Evolutionary conservation across 2,888 invertebrate species (phyloP).

Genomic region (Acanthopleura granulata): DNA sequence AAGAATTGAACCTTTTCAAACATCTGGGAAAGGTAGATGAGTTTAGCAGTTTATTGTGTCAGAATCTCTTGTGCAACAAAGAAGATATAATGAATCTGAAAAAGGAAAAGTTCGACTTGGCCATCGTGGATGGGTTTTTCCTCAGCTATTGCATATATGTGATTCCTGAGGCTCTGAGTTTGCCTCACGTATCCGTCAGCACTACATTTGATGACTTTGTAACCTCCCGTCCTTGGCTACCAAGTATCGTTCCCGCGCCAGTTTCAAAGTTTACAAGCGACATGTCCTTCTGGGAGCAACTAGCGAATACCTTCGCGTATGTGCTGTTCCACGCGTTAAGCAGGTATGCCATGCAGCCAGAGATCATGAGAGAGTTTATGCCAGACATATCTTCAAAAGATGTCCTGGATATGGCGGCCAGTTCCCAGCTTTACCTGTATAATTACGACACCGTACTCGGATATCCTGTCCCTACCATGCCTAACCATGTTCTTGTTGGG

Average conservation of each 20-base stretch:
- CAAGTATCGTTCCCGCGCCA: background rate
- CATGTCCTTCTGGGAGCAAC: background rate
- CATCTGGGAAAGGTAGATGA: background rate
- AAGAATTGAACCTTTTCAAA: constrained; percentile 3
- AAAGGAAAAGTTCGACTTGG: constrained; percentile 26
- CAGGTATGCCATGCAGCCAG: background rate
- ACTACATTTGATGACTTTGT: background rate
- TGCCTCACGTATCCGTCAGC: constrained; percentile 26
- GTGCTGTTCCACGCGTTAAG: background rate
- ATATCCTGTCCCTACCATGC: constrained; percentile 36
- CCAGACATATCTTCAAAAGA: constrained; percentile 33
- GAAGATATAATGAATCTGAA: background rate
- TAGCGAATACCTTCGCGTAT: background rate
- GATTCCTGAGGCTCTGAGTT: constrained; percentile 23
- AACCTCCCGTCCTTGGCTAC: background rate
- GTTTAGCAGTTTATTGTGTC: background rate
- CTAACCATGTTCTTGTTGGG: constrained; percentile 38
- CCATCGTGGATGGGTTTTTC: constrained; percentile 23
- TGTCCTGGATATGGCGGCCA: constrained; percentile 26
- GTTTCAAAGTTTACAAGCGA: background rate
- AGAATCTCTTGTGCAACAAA: background rate
- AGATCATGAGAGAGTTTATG: constrained; percentile 33
- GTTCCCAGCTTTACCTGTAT: constrained; percentile 31
- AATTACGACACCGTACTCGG: constrained; percentile 39
- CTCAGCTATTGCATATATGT: constrained; percentile 15